These are phyloP conservation scores for Craterocephalus amniculus DNA, from an alignment of 2,797 vertebrate species.

Conservation along the genomic window DNA sequence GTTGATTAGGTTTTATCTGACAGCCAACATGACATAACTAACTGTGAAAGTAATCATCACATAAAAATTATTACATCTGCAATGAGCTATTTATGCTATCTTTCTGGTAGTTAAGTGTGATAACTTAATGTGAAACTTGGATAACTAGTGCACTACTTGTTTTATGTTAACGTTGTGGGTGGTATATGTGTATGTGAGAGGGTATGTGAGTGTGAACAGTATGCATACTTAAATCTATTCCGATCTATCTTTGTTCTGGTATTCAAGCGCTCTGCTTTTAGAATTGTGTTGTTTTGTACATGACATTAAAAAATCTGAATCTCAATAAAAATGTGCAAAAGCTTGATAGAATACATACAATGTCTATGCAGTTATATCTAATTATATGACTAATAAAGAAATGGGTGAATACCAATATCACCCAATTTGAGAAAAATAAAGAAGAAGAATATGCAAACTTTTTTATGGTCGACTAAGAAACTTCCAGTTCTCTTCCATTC, in stretches of 20 bases:
- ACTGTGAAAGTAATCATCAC: no score
- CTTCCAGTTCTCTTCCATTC: background rate
- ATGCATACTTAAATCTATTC: background rate
- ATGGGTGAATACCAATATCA: background rate
- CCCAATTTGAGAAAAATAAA: constrained; percentile 1
- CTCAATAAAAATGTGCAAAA: background rate
- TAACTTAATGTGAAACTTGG: background rate
- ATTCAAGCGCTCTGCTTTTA: no score
- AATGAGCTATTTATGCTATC: background rate
- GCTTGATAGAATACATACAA: constrained; percentile 5
- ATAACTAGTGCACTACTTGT: background rate
- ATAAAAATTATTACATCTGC: no score
- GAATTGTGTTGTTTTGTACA: no score
- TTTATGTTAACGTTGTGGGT: background rate
- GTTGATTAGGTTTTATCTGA: background rate
- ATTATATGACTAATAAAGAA: background rate
- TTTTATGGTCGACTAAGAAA: background rate
- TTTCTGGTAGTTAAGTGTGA: background rate
- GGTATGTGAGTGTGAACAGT: background rate
- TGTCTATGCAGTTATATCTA: background rate
- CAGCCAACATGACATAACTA: background rate
- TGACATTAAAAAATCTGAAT: no score
- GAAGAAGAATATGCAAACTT: background rate
- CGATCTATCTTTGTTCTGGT: background rate
- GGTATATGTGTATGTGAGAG: background rate